A percentile compares a stretch with the other conserved stretches of the same genome.
phyloP scores from a whole-genome alignment of 2,888 invertebrate species.

The Andrena bicolor region DNA sequence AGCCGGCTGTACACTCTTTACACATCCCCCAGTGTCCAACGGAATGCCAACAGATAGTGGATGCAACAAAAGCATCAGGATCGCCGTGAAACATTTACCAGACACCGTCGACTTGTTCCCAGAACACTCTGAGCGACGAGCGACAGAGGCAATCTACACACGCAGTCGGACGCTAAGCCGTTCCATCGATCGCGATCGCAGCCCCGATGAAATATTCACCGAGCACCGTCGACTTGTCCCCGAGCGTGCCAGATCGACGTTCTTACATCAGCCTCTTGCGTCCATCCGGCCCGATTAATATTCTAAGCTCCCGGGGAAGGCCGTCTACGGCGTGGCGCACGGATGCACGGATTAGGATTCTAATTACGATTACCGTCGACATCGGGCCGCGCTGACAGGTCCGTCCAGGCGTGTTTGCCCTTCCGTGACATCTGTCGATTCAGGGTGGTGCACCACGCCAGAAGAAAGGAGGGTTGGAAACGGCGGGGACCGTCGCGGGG shows the following conservation, averaged over 20 bases:
- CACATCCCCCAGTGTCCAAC: too few relatives aligned
- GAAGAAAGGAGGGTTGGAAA: conserved; percentile 62
- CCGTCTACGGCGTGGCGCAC: conserved; percentile 36
- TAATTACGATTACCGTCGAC: conserved; percentile 73
- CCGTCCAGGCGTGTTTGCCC: conserved; percentile 74
- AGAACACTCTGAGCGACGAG: too few relatives aligned
- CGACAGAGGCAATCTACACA: too few relatives aligned
- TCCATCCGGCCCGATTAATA: conserved; percentile 54
- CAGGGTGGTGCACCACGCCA: conserved; percentile 62
- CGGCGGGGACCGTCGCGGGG: conserved; percentile 18
- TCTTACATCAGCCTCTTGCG: background rate
- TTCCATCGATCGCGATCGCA: background rate
- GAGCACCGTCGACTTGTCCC: background rate
- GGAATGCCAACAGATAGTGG: too few relatives aligned
- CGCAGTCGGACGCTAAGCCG: too few relatives aligned
- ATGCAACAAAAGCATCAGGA: too few relatives aligned
- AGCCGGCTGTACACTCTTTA: too few relatives aligned
- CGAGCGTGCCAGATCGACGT: background rate
- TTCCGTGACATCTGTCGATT: conserved; percentile 79
- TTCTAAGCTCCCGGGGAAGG: conserved; percentile 45
- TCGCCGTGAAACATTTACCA: too few relatives aligned
- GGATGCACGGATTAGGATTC: conserved; percentile 68
- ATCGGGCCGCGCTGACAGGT: conserved; percentile 73
- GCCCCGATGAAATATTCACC: conserved; percentile 7
- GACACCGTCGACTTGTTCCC: too few relatives aligned